A percentile compares a stretch with the other conserved stretches of the same genome.
Evolutionary conservation across 2,797 vertebrate genomes (phyloP).

Genomic region (Karalla daura): DNA sequence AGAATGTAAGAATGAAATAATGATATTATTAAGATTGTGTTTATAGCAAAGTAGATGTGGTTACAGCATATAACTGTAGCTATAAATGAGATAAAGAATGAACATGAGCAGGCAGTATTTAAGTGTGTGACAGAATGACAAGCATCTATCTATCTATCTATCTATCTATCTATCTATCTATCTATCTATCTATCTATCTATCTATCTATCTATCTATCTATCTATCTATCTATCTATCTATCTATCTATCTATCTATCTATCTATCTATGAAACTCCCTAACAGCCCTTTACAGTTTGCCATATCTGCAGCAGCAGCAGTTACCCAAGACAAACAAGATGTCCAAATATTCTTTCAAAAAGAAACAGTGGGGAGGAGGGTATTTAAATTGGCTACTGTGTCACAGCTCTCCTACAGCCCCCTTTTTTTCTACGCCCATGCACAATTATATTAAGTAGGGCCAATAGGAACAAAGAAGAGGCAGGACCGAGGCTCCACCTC

Average conservation of each 20-base stretch:
- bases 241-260: conserved; percentile 53
- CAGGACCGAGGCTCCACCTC: conserved; percentile 80
- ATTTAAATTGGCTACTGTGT: conserved; percentile 77
- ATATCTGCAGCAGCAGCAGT: conserved; percentile 29
- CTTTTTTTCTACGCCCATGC: conserved; percentile 77
- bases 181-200: conserved; percentile 18
- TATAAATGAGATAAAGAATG: no score
- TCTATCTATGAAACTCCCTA: background rate
- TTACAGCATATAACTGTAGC: no score
- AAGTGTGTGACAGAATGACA: no score
- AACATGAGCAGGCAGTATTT: no score
- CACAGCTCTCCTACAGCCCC: conserved; percentile 72
- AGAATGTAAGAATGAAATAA: no score
- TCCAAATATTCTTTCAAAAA: conserved; percentile 63
- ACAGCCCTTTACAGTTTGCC: background rate
- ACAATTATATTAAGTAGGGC: conserved; percentile 84
- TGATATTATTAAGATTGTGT: no score
- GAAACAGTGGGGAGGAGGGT: conserved; percentile 70
- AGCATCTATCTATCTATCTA: conserved; percentile 23
- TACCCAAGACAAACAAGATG: conserved; percentile 63
- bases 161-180: conserved; percentile 17
- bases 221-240: conserved; percentile 48
- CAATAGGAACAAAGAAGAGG: conserved; percentile 86
- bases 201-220: conserved; percentile 39
- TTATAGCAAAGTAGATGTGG: no score